phyloP scores from a whole-genome alignment of 2,797 vertebrate genomes.

The Macrochelys suwanniensis region DNA sequence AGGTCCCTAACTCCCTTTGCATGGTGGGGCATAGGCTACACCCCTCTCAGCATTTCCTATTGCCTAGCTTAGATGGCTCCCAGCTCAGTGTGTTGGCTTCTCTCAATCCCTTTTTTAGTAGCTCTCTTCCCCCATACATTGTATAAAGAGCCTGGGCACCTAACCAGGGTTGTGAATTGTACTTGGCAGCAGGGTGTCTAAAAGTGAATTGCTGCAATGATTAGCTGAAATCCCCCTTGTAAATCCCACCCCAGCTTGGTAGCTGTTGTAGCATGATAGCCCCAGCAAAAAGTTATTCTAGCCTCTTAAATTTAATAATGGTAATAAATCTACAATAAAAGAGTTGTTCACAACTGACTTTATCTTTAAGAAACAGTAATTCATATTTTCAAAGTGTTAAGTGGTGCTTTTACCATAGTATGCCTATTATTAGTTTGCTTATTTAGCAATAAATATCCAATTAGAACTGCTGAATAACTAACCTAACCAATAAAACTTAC shows the following conservation, averaged over 20 bases:
- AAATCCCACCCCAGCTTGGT: neutral
- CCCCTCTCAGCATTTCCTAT: neutral
- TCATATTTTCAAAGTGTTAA: neutral
- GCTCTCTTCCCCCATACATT: neutral
- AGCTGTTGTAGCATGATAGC: neutral
- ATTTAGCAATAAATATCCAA: neutral
- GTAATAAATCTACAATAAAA: neutral
- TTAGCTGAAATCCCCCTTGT: neutral
- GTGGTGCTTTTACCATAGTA: neutral
- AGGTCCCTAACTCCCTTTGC: neutral
- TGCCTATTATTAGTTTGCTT: neutral
- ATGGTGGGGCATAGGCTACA: neutral
- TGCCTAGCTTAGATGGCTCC: neutral
- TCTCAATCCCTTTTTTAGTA: neutral
- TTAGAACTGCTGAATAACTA: neutral
- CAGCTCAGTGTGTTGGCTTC: neutral
- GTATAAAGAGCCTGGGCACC: neutral
- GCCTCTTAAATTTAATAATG: neutral
- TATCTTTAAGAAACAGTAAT: neutral
- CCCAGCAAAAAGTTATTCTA: neutral
- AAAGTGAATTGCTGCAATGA: neutral
- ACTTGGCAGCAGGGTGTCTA: neutral
- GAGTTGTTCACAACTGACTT: too few species aligned
- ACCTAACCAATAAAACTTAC: neutral
- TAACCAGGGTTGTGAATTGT: neutral